A percentile compares a stretch with the other conserved stretches of the same genome.
Conservation (phyloP, 2,888 invertebrate genomes). For the Polydesmus complanatus region DNA sequence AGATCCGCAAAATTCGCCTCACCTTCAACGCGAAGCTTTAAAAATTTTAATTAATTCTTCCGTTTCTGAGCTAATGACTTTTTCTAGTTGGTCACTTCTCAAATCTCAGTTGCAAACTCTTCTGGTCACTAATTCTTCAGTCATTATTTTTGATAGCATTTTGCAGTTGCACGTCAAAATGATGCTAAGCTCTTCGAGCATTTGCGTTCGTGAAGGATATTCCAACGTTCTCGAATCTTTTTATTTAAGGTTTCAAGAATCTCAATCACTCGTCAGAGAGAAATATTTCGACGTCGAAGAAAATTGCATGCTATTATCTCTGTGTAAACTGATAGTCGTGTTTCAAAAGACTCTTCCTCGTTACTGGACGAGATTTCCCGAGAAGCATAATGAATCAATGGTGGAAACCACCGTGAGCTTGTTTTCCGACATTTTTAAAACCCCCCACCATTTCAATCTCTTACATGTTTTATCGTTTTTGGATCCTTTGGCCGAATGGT, state of each 20-base stretch:
- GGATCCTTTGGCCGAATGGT: neutral
- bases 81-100: constrained; percentile 1
- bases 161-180: constrained; percentile 5
- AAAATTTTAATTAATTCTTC: neutral
- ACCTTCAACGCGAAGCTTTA: neutral
- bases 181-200: constrained; percentile 9
- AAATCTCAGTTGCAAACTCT: neutral
- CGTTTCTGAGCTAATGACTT: neutral
- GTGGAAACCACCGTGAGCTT: neutral
- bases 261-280: neutral
- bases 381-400: neutral
- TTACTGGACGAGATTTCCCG: constrained; percentile 6
- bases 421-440: neutral
- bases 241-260: neutral
- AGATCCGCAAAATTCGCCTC: neutral
- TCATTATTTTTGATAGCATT: neutral
- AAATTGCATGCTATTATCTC: neutral
- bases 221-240: neutral
- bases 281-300: neutral
- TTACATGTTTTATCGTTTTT: neutral
- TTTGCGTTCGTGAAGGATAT: constrained; percentile 1
- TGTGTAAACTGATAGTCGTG: neutral
- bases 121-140: neutral
- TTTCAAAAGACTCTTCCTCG: neutral
- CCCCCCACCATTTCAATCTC: neutral